Evolutionary conservation across 2,113 vertebrate genomes (phyloP).

Genomic region (Mus musculus): GRCm39 chrX:143981001-143981500

Average conservation of each 20-base stretch:
- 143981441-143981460: background rate
- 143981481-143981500: background rate
- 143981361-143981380: background rate
- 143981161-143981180: background rate
- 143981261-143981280: background rate
- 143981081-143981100: background rate
- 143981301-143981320: background rate
- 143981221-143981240: constrained; percentile 13
- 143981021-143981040: background rate
- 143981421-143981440: background rate
- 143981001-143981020: background rate
- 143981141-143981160: background rate
- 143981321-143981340: background rate
- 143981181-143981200: background rate
- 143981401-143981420: background rate
- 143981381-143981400: background rate
- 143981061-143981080: constrained; percentile 43
- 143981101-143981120: background rate
- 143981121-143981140: background rate
- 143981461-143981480: background rate
- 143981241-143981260: background rate
- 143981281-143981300: background rate
- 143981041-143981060: background rate
- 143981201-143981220: background rate
- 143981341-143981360: background rate